These are phyloP conservation scores for Julus scandinavius DNA, from an alignment of 2,888 invertebrate species.

Conservation along the genomic window DNA sequence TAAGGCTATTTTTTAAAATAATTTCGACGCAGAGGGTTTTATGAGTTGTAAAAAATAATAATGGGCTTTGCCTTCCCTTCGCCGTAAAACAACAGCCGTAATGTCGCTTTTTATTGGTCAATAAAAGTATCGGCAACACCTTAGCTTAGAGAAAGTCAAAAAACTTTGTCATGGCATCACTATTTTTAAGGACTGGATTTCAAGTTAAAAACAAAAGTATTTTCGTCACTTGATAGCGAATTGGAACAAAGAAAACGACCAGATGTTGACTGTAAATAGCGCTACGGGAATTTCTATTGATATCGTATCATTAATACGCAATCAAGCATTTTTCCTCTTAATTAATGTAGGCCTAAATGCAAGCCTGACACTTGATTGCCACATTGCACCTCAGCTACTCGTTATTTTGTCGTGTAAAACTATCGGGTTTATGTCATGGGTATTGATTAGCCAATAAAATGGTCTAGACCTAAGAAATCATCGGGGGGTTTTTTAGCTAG, in stretches of 20 bases:
- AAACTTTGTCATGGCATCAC: neutral
- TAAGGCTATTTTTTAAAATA: neutral
- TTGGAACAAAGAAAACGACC: neutral
- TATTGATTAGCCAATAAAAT: neutral
- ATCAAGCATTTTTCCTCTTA: neutral
- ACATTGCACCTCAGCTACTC: neutral
- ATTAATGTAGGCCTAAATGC: neutral
- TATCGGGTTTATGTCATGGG: neutral
- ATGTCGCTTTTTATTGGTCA: constrained; percentile 11
- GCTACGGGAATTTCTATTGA: neutral
- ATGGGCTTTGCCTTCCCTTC: neutral
- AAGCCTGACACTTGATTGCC: constrained; percentile 3
- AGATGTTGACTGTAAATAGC: neutral
- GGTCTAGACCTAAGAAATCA: constrained; percentile 21
- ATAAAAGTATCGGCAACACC: constrained; percentile 11
- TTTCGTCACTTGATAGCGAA: neutral
- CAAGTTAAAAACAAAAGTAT: neutral
- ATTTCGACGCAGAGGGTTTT: neutral
- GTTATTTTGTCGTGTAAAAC: neutral
- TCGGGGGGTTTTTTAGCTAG: neutral
- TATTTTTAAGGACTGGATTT: neutral
- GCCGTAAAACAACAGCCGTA: constrained; percentile 2
- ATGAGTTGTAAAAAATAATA: constrained; percentile 3
- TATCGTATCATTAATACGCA: neutral
- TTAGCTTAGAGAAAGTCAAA: neutral